phyloP scores from a whole-genome alignment of 2,888 invertebrate genomes.

The Eustalomyia histrio region DNA sequence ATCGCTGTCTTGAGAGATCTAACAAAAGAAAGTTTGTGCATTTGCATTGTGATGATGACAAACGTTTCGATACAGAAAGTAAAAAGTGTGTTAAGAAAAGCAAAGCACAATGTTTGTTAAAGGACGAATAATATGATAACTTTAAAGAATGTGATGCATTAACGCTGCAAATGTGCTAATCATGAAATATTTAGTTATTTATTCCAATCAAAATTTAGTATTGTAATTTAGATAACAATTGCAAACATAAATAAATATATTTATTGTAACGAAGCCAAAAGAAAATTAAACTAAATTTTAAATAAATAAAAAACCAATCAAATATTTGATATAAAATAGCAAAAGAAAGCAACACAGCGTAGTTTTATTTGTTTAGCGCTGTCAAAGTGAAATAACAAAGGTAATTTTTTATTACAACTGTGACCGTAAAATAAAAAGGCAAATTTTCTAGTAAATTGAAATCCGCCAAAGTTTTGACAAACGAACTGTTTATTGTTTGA shows the following conservation, averaged over 20 bases:
- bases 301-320: slow-evolving; percentile 6
- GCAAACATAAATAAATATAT: slow-evolving; percentile 1
- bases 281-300: neutral
- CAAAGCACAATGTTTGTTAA: slow-evolving; percentile 66
- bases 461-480: slow-evolving; percentile 31
- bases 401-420: neutral
- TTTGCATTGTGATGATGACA: slow-evolving; percentile 70
- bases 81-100: slow-evolving; percentile 68
- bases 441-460: slow-evolving; percentile 47
- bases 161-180: neutral
- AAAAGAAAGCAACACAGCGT: neutral
- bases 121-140: slow-evolving; percentile 44
- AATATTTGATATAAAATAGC: neutral
- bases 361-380: neutral
- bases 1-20: slow-evolving; percentile 72
- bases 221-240: neutral
- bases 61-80: slow-evolving; percentile 70
- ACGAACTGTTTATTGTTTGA: slow-evolving; percentile 37
- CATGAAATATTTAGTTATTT: neutral
- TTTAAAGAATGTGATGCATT: neutral
- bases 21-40: slow-evolving; percentile 69
- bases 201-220: neutral
- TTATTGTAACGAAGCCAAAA: slow-evolving; percentile 18
- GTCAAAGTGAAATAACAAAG: neutral
- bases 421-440: slow-evolving; percentile 24